A percentile compares a stretch with the other conserved stretches of the same genome.
Conservation (phyloP, 2,888 invertebrate genomes). For the Aromia moschata region DNA sequence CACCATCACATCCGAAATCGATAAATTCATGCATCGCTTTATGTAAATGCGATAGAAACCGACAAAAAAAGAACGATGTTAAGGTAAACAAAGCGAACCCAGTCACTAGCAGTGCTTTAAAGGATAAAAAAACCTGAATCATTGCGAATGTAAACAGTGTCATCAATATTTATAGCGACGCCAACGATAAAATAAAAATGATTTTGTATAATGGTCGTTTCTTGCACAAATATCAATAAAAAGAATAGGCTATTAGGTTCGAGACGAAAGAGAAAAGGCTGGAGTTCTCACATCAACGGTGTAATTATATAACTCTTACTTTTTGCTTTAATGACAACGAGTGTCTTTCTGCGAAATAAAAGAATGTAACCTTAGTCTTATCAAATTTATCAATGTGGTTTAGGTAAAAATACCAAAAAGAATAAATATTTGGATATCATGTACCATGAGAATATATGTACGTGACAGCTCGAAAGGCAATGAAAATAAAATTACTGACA, state of each 20-base stretch:
- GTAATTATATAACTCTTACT: background rate
- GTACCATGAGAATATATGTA: too few relatives aligned
- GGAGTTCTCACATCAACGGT: background rate
- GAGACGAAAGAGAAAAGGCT: background rate
- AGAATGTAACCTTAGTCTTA: too few relatives aligned
- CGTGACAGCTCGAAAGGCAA: too few relatives aligned
- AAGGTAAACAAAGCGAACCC: slow-evolving; percentile 19
- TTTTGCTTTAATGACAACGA: background rate
- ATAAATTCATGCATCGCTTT: too few relatives aligned
- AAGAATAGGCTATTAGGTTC: too few relatives aligned
- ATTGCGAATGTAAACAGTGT: slow-evolving; percentile 23
- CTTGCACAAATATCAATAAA: background rate
- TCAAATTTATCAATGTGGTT: too few relatives aligned
- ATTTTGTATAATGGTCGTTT: background rate
- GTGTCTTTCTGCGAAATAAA: too few relatives aligned
- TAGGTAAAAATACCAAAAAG: too few relatives aligned
- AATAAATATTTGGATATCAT: too few relatives aligned
- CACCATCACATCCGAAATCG: too few relatives aligned
- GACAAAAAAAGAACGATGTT: slow-evolving; percentile 9
- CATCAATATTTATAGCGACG: slow-evolving; percentile 23
- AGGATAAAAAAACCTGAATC: slow-evolving; percentile 17
- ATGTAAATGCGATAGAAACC: background rate
- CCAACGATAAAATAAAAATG: background rate
- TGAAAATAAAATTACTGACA: too few relatives aligned
- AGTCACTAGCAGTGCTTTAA: slow-evolving; percentile 21